Evolutionary conservation across 2,113 vertebrate genomes (phyloP), one percentile per base, ranked within the genome.

Genomic region (Pseudorhombus dupliciocellatus): DNA sequence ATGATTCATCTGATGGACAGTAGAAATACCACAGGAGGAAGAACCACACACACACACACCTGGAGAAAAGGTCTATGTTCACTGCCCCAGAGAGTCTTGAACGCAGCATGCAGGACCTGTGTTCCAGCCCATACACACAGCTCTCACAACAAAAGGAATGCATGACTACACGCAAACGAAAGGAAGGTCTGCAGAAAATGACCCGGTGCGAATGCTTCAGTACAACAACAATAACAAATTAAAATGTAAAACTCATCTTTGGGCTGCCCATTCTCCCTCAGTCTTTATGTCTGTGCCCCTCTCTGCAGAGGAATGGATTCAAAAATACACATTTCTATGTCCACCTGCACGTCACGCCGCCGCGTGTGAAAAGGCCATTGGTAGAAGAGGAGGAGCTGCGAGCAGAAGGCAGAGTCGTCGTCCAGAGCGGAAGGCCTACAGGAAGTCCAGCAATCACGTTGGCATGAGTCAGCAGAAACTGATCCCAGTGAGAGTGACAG

Each of bases 21-120:
- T 94, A 95, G 90, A 94, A 93, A 93, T 95, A 93, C 92, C 92
- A 93, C 94, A 92, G 90, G 93, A 92, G 90, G 93, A 70, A 72
- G 51, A 63, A 54, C 46, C 79, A 58, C 80, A 31, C 42, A 83
- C 50, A 62, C 52, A 69, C 77, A 55, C 64, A 37, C 26, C 18
- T 59, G 42, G 73, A 66, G 76, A 79, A 60, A 80, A 73, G 89
- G 31, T 77, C 59, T 53, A 73, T 65, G 62, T 62, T 76, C 60
- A 58, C 31, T 68, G 67, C 20, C 14, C 20, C 20, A n/a, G 21
- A 50, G 46, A 16, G 2, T n/a, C 18, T 50, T 76, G 69, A 53
- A 76, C 34, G 2, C 74, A 72, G 74, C 61, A 57, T 80, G 81
- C 66, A 80, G 58, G 58, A 69, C 75, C 56, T 80, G 59, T 70